Conservation (phyloP, 2,113 vertebrate species). For the Alosa alosa region DNA sequence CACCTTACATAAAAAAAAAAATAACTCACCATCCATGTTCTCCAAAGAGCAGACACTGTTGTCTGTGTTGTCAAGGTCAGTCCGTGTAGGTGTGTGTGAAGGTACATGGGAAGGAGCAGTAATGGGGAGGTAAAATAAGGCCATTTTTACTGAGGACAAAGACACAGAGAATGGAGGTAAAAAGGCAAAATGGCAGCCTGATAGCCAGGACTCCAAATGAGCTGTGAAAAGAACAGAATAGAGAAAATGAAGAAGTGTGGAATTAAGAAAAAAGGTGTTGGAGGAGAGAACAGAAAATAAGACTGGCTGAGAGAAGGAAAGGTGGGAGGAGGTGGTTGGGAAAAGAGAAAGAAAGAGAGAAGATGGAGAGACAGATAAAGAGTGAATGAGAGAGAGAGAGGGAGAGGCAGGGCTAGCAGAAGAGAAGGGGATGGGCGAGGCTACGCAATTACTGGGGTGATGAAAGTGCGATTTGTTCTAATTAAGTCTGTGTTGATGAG, state of each 20-base stretch:
- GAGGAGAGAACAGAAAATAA: background rate
- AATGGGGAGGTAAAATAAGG: constrained; percentile 11
- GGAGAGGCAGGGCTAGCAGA: background rate
- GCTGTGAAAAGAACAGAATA: constrained; percentile 21
- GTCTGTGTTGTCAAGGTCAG: constrained; percentile 22
- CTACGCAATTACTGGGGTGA: constrained; percentile 46
- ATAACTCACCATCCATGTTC: too few species aligned
- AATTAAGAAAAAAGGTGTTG: constrained; percentile 21
- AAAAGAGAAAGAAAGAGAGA: background rate
- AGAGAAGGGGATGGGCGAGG: constrained; percentile 19
- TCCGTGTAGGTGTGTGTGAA: background rate
- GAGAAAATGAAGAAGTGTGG: constrained; percentile 3
- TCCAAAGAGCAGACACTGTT: background rate
- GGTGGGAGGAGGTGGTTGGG: background rate
- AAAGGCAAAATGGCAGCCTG: constrained; percentile 20
- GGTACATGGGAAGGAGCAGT: constrained; percentile 30
- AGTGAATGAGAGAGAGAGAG: background rate
- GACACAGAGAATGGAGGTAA: constrained; percentile 11
- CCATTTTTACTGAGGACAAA: background rate
- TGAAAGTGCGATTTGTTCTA: constrained; percentile 60
- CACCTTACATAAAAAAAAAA: too few species aligned
- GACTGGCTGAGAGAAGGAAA: background rate
- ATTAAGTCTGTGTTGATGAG: constrained; percentile 53
- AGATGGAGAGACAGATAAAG: background rate
- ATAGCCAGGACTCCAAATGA: constrained; percentile 1